These are phyloP conservation scores for Cherax quadricarinatus DNA, from an alignment of 1,140 invertebrate species.

Conservation along the genomic window DNA sequence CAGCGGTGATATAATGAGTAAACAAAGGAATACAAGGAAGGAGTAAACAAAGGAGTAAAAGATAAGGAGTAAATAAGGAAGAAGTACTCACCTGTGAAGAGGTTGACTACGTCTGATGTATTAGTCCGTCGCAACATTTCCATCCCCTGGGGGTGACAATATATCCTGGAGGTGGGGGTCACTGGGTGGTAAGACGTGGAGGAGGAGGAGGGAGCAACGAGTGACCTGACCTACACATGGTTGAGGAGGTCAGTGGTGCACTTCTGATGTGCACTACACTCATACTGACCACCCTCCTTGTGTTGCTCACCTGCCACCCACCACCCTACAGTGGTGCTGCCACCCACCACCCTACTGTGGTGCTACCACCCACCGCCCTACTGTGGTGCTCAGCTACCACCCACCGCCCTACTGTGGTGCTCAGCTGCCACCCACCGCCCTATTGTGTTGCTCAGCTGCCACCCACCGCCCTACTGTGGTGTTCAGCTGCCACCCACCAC, in stretches of 20 bases:
- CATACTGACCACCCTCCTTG: no score
- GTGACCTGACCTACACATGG: slow-evolving; percentile 14
- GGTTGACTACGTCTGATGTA: slow-evolving; percentile 54
- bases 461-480: background rate
- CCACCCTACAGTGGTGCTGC: no score
- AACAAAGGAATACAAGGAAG: no score
- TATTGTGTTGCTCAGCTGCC: no score
- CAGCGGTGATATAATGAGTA: no score
- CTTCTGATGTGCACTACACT: no score
- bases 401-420: background rate
- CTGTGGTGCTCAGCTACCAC: no score
- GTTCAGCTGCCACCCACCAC: background rate
- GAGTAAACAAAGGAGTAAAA: no score
- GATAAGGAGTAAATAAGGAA: no score
- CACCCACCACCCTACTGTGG: no score
- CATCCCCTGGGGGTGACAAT: background rate
- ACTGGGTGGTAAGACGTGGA: background rate
- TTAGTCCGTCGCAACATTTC: slow-evolving; percentile 63
- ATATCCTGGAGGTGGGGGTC: background rate
- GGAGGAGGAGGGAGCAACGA: background rate
- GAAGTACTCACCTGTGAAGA: slow-evolving; percentile 56
- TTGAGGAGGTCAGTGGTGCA: background rate
- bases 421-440: background rate
- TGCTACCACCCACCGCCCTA: no score
- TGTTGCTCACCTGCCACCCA: no score